Evolutionary conservation across 2,888 invertebrate genomes (phyloP).

Genomic region (Philereme vetulata): DNA sequence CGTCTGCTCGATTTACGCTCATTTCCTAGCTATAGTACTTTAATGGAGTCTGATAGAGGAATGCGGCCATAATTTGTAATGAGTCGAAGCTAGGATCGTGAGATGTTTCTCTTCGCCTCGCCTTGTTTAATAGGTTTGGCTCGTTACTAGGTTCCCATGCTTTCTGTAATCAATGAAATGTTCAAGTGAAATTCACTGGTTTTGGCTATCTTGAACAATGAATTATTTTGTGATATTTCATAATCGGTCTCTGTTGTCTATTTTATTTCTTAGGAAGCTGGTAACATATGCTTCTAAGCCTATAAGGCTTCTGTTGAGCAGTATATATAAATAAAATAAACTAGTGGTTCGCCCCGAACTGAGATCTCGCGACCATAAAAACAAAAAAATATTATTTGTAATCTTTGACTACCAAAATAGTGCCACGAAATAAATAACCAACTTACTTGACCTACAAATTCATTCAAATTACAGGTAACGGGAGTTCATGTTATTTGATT

Average conservation of each 20-base stretch:
- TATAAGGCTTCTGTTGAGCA: no score
- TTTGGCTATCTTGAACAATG: slow-evolving; percentile 2
- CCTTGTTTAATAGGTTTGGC: slow-evolving; percentile 72
- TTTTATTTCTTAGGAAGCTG: not conserved
- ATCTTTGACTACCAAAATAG: no score
- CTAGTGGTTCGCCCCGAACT: no score
- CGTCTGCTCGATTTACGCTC: slow-evolving; percentile 50
- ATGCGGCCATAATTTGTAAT: slow-evolving; percentile 83
- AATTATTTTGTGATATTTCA: not conserved
- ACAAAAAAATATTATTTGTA: no score
- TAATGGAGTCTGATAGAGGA: slow-evolving; percentile 69
- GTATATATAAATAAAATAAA: no score
- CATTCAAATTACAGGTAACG: no score
- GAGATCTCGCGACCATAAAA: no score
- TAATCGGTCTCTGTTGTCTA: not conserved
- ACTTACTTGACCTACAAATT: no score
- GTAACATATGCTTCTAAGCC: no score
- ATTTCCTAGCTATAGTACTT: slow-evolving; percentile 60
- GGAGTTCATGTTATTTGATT: no score
- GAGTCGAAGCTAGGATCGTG: slow-evolving; percentile 70
- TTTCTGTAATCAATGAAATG: slow-evolving; percentile 50
- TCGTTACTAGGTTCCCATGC: slow-evolving; percentile 78
- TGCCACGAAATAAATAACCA: no score
- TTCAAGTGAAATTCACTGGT: slow-evolving; percentile 7
- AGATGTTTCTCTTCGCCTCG: slow-evolving; percentile 77